Evolutionary conservation across 2,888 invertebrate species (phyloP).

Genomic region (Patella pellucida): DNA sequence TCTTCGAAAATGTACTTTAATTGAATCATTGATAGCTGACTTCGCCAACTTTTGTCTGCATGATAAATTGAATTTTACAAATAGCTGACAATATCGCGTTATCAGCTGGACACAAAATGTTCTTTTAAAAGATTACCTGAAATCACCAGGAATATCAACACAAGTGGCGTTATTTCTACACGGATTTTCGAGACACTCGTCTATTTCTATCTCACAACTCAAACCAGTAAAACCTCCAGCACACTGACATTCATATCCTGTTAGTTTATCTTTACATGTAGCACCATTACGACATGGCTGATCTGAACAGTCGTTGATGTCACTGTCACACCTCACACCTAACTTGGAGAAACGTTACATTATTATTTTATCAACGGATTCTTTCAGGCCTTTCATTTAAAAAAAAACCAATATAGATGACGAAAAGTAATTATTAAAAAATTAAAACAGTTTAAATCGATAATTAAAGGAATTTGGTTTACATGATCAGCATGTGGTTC

Average conservation of each 20-base stretch:
- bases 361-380: neutral
- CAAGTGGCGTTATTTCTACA: conserved; percentile 74
- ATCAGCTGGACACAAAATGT: too few relatives aligned
- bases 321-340: conserved; percentile 51
- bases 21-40: too few relatives aligned
- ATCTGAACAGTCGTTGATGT: conserved; percentile 57
- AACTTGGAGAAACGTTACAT: conserved; percentile 8
- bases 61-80: too few relatives aligned
- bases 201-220: conserved; percentile 39
- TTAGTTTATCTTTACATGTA: conserved; percentile 49
- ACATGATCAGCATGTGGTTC: too few relatives aligned
- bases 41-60: too few relatives aligned
- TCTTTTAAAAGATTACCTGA: conserved; percentile 34
- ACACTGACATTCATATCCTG: conserved; percentile 50
- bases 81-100: too few relatives aligned
- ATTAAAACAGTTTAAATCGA: too few relatives aligned
- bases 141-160: conserved; percentile 53
- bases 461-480: too few relatives aligned
- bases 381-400: too few relatives aligned
- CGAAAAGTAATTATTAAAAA: too few relatives aligned
- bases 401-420: too few relatives aligned
- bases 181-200: conserved; percentile 80
- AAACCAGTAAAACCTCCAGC: conserved; percentile 45
- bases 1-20: too few relatives aligned
- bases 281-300: conserved; percentile 56